Conservation (phyloP, 2,888 invertebrate species). For the Lycia hirtaria region DNA sequence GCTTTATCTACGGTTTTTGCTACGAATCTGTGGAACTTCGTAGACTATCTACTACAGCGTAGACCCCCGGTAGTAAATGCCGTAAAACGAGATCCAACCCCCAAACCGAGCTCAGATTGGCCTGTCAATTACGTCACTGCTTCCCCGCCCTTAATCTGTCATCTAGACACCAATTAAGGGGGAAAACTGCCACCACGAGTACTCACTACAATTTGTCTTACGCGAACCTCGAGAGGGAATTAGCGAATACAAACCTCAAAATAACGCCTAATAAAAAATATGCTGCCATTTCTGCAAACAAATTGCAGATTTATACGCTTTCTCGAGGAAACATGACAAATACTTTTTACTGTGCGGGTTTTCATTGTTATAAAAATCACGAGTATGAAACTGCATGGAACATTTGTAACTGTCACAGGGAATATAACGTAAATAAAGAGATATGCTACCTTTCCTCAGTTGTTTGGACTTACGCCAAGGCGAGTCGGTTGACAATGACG, state of each 20-base stretch:
- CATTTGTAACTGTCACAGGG: slow-evolving; percentile 68
- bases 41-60: not conserved
- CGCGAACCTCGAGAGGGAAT: slow-evolving; percentile 49
- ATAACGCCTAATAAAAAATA: slow-evolving; percentile 30
- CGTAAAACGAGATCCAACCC: slow-evolving; percentile 62
- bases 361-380: slow-evolving; percentile 47
- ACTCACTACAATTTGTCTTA: slow-evolving; percentile 72
- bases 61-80: not conserved
- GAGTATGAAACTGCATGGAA: slow-evolving; percentile 44
- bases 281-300: slow-evolving; percentile 21
- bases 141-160: slow-evolving; percentile 78
- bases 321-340: slow-evolving; percentile 37
- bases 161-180: slow-evolving; percentile 81
- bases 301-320: slow-evolving; percentile 28
- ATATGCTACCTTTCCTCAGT: slow-evolving; percentile 71
- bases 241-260: slow-evolving; percentile 36
- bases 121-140: slow-evolving; percentile 82
- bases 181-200: slow-evolving; percentile 67
- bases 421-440: slow-evolving; percentile 72
- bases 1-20: not conserved
- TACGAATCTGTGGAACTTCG: not conserved
- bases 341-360: slow-evolving; percentile 41
- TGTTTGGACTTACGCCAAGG: slow-evolving; percentile 77
- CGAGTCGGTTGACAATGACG: slow-evolving; percentile 66
- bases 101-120: slow-evolving; percentile 72